These are phyloP conservation scores for Arrhopalites spinosus DNA, from an alignment of 2,888 invertebrate species.

Conservation along the genomic window DNA sequence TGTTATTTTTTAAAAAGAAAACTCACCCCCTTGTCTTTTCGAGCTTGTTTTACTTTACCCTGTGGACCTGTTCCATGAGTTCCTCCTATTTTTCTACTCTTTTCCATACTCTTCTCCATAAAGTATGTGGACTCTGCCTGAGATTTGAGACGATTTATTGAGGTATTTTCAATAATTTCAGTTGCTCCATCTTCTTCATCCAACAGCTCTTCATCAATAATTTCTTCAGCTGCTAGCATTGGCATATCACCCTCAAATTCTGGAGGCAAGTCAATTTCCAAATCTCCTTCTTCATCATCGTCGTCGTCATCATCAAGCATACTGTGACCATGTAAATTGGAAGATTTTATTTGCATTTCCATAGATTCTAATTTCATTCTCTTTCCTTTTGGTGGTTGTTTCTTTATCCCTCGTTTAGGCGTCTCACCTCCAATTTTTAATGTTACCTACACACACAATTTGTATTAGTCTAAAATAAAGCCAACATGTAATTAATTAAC, in stretches of 20 bases:
- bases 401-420: constrained; percentile 7
- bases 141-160: constrained; percentile 46
- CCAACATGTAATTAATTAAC: too few species aligned
- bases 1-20: background rate
- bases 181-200: constrained; percentile 53
- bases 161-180: constrained; percentile 39
- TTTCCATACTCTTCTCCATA: constrained; percentile 76
- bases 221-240: constrained; percentile 50
- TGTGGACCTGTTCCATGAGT: constrained; percentile 65
- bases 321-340: constrained; percentile 39
- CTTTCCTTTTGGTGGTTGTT: constrained; percentile 34
- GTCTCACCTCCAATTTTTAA: constrained; percentile 20
- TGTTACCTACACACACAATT: constrained; percentile 27
- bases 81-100: constrained; percentile 19
- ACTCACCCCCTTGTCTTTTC: constrained; percentile 76
- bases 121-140: constrained; percentile 67
- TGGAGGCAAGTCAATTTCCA: constrained; percentile 61
- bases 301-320: constrained; percentile 49
- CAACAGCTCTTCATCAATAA: constrained; percentile 48
- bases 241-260: constrained; percentile 50
- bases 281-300: constrained; percentile 58
- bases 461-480: too few species aligned
- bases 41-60: constrained; percentile 73
- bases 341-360: constrained; percentile 42
- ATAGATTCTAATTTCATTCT: constrained; percentile 32